Percentiles rank a stretch among this genome's conserved stretches.
Evolutionary conservation across 2,888 invertebrate species (phyloP).

Genomic region (Lapara coniferarum): DNA sequence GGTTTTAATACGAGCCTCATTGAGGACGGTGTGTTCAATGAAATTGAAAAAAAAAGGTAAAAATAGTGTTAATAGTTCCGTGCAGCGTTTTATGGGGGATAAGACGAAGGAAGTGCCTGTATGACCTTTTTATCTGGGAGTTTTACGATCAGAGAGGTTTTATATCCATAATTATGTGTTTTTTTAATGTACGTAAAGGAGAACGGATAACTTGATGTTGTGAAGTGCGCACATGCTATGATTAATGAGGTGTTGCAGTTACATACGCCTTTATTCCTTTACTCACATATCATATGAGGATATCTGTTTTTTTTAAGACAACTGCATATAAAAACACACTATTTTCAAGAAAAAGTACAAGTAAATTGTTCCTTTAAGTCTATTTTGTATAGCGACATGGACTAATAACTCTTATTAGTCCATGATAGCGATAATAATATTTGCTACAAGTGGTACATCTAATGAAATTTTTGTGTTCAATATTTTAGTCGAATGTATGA

Average conservation of each 20-base stretch:
- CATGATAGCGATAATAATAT: no score
- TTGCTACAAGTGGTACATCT: no score
- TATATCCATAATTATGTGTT: conserved; percentile 79
- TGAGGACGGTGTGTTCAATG: conserved; percentile 80
- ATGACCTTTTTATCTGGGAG: conserved; percentile 75
- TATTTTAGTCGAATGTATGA: no score
- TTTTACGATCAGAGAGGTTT: conserved; percentile 78
- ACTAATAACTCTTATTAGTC: no score
- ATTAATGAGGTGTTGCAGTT: conserved; percentile 20
- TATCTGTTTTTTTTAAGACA: not conserved
- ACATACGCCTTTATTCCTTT: not conserved
- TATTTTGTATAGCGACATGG: no score
- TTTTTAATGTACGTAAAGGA: conserved; percentile 68
- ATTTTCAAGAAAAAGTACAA: no score
- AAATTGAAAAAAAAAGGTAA: conserved; percentile 64
- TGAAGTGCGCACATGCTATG: conserved; percentile 46
- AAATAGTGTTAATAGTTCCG: conserved; percentile 77
- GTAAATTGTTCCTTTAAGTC: no score
- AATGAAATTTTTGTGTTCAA: no score
- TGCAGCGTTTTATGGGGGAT: conserved; percentile 72
- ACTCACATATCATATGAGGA: not conserved
- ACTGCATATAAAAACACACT: no score
- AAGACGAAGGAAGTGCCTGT: conserved; percentile 73
- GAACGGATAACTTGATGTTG: conserved; percentile 67
- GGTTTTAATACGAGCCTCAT: conserved; percentile 75